phyloP scores from a whole-genome alignment of 2,113 vertebrate genomes.

The Python bivittatus region DNA sequence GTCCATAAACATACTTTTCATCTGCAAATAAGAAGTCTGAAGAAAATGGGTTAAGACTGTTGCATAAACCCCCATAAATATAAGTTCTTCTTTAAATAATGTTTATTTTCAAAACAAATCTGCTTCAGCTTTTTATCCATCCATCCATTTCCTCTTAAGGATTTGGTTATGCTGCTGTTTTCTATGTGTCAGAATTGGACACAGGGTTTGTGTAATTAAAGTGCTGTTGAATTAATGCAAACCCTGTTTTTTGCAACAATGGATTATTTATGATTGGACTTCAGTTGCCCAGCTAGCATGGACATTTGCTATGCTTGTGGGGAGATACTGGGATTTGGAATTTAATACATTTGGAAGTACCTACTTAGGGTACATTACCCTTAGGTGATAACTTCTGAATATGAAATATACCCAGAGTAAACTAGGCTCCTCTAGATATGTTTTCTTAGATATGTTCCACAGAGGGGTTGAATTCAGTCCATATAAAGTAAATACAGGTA shows the following conservation, averaged over 20 bases:
- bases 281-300: not conserved
- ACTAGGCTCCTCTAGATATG: not conserved
- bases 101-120: slow-evolving; percentile 11
- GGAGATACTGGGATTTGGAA: not conserved
- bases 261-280: not conserved
- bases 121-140: slow-evolving; percentile 16
- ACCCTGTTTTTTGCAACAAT: not conserved
- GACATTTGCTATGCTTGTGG: not conserved
- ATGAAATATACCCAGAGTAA: not conserved
- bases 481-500: not conserved
- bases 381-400: not conserved
- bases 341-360: not conserved
- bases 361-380: not conserved
- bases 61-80: slow-evolving; percentile 35
- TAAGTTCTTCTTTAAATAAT: slow-evolving; percentile 16
- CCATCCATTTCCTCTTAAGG: not conserved
- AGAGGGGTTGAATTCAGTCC: not conserved
- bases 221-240: not conserved
- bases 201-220: not conserved
- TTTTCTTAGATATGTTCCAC: not conserved
- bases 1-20: slow-evolving; percentile 5
- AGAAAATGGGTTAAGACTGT: slow-evolving; percentile 1
- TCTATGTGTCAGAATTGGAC: not conserved
- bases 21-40: slow-evolving; percentile 43
- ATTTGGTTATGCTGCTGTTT: not conserved